Percentiles rank a stretch among this genome's conserved stretches.
phyloP scores from a whole-genome alignment of 53 echinoderm and acorn worm species.

The Astropecten irregularis region DNA sequence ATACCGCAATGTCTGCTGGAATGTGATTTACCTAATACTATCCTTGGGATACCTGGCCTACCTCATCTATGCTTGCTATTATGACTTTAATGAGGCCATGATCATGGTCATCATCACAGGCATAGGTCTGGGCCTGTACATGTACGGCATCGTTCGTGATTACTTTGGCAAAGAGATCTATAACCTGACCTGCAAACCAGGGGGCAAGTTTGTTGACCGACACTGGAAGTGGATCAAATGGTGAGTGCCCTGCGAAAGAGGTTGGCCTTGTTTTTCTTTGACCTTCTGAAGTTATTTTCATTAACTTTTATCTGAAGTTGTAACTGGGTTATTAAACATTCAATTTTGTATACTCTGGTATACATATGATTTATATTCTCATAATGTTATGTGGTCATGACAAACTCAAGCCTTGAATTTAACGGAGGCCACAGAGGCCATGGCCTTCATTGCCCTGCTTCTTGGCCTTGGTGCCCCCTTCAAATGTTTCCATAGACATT shows the following conservation, averaged over 20 bases:
- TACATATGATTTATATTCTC: too few relatives aligned
- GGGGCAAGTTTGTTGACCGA: constrained; percentile 10
- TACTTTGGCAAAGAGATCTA: constrained; percentile 64
- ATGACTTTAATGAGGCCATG: constrained; percentile 73
- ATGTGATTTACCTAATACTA: constrained; percentile 8
- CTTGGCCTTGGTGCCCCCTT: too few relatives aligned
- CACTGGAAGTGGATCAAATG: constrained; percentile 72
- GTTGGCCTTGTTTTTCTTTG: not conserved
- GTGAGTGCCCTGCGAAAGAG: too few relatives aligned
- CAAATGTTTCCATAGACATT: too few relatives aligned
- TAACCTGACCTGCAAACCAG: constrained; percentile 36
- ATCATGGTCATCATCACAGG: constrained; percentile 72
- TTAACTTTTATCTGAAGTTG: not conserved
- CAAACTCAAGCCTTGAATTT: too few relatives aligned
- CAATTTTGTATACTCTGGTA: too few relatives aligned
- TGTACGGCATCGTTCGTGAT: constrained; percentile 69
- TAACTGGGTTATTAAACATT: too few relatives aligned
- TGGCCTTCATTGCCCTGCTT: too few relatives aligned
- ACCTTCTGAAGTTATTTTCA: not conserved
- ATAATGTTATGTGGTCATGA: too few relatives aligned
- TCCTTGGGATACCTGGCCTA: constrained; percentile 63
- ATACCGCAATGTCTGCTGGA: constrained; percentile 21
- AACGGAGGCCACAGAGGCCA: too few relatives aligned
- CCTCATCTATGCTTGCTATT: constrained; percentile 80
- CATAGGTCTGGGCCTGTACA: constrained; percentile 44